phyloP scores from a whole-genome alignment of 2,113 vertebrate species.

The Ciconia stormi region DNA sequence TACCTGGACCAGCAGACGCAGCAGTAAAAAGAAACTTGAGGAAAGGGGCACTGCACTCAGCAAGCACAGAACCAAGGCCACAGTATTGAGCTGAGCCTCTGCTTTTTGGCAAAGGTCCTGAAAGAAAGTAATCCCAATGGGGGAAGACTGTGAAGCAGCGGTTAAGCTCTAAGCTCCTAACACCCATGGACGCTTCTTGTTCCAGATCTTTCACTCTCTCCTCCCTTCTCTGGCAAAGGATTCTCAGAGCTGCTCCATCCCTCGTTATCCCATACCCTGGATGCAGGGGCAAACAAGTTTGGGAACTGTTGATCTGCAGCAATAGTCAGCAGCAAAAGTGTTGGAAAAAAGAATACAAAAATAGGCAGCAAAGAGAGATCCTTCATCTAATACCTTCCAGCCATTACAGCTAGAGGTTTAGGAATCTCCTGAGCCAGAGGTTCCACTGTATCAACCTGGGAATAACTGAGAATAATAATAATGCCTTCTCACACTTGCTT shows the following conservation, averaged over 20 bases:
- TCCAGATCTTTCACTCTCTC: background rate
- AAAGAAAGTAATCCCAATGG: background rate
- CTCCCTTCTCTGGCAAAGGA: background rate
- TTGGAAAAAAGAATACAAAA: background rate
- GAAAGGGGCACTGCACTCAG: background rate
- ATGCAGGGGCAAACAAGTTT: background rate
- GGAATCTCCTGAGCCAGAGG: background rate
- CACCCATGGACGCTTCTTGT: background rate
- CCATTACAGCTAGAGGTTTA: background rate
- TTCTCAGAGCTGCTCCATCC: background rate
- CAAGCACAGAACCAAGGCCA: background rate
- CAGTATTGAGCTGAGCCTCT: background rate
- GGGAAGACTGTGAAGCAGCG: background rate
- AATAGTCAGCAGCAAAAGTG: background rate
- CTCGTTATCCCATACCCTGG: background rate
- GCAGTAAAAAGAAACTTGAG: background rate
- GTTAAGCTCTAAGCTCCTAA: background rate
- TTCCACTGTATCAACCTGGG: background rate
- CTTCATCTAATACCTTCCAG: background rate
- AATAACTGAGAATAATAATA: background rate
- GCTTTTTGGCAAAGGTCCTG: background rate
- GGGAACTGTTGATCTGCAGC: background rate
- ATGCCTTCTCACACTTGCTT: background rate
- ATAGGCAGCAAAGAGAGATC: background rate
- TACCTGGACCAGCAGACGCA: background rate